Evolutionary conservation across 2,888 invertebrate genomes (phyloP).

Genomic region (Gastracanthus pulcherrimus): DNA sequence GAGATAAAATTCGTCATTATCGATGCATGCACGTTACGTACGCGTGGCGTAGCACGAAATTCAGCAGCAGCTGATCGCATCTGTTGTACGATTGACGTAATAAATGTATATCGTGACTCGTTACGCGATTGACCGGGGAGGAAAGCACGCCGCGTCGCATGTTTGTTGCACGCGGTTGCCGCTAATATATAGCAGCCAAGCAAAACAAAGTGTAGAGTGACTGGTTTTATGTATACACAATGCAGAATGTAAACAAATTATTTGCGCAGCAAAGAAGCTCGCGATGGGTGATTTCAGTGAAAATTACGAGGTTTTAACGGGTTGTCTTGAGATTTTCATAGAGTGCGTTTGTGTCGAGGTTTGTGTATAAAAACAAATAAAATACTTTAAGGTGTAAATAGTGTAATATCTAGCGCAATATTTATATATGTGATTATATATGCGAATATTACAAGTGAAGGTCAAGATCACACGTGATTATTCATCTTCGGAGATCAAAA

Average conservation of each 20-base stretch:
- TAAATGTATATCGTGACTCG: not conserved
- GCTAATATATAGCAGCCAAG: not conserved
- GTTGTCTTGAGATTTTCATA: too few relatives aligned
- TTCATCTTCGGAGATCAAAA: not conserved
- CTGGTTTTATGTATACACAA: not conserved
- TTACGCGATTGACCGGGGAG: too few relatives aligned
- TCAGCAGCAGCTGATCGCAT: not conserved
- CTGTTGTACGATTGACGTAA: not conserved
- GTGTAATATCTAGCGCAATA: too few relatives aligned
- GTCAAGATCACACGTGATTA: not conserved
- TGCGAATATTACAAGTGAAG: too few relatives aligned
- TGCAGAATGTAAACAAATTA: not conserved
- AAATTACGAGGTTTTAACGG: too few relatives aligned
- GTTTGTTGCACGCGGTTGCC: not conserved
- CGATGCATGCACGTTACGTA: too few relatives aligned
- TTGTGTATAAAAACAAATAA: too few relatives aligned
- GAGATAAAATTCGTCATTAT: too few relatives aligned
- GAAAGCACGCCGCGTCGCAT: not conserved
- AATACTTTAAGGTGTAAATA: too few relatives aligned
- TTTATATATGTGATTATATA: too few relatives aligned
- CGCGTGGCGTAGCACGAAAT: not conserved
- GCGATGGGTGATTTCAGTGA: too few relatives aligned
- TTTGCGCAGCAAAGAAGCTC: not conserved
- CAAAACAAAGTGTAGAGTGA: not conserved
- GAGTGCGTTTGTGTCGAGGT: too few relatives aligned